phyloP scores from a whole-genome alignment of 2,797 vertebrate species.

The Danio aesculapii region DNA sequence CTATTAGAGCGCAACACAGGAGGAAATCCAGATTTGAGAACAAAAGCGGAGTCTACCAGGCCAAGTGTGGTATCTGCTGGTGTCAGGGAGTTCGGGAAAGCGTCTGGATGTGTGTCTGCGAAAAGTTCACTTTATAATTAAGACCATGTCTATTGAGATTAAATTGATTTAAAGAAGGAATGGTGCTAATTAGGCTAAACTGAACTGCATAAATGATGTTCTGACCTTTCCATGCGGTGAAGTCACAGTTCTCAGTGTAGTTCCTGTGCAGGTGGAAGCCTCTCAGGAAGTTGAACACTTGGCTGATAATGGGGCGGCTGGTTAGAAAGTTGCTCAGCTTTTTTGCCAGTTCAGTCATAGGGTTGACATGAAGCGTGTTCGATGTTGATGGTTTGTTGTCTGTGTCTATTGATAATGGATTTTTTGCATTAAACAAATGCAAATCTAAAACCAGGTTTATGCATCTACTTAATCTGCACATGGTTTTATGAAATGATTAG shows the following conservation, averaged over 20 bases:
- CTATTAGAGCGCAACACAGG: slow-evolving; percentile 80
- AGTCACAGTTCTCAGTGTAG: slow-evolving; percentile 76
- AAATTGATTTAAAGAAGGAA: background rate
- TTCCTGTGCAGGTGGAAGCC: slow-evolving; percentile 83
- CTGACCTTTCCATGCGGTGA: slow-evolving; percentile 80
- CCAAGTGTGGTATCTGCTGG: slow-evolving; percentile 77
- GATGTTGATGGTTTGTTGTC: slow-evolving; percentile 22
- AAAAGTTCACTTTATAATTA: background rate
- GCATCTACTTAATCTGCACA: background rate
- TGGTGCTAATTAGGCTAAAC: background rate
- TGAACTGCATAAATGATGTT: background rate
- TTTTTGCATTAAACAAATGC: background rate
- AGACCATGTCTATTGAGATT: background rate
- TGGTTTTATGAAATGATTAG: too few relatives aligned
- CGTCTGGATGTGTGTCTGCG: slow-evolving; percentile 79
- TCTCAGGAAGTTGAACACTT: slow-evolving; percentile 82
- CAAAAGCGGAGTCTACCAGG: slow-evolving; percentile 85
- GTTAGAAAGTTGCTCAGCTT: slow-evolving; percentile 77
- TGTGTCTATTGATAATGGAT: slow-evolving; percentile 25
- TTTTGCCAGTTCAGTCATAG: slow-evolving; percentile 55
- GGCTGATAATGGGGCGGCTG: slow-evolving; percentile 76
- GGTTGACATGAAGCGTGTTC: slow-evolving; percentile 61
- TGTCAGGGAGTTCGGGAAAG: slow-evolving; percentile 83
- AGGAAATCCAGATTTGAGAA: slow-evolving; percentile 83
- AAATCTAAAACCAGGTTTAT: background rate